These are phyloP conservation scores for Lasiurus cinereus DNA, from an alignment of 2,113 vertebrate species.

Conservation along the genomic window DNA sequence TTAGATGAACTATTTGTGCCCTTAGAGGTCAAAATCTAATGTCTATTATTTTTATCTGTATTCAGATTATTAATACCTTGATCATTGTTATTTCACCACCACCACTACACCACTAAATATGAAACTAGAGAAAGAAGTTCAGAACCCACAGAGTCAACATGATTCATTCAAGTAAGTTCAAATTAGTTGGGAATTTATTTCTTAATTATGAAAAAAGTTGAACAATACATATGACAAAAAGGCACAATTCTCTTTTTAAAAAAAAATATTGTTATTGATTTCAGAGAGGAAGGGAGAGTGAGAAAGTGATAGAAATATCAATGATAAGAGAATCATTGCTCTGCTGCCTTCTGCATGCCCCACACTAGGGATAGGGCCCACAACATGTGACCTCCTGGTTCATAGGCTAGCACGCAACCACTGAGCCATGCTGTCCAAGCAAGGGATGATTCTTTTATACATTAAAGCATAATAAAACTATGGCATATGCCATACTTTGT, in stretches of 20 bases:
- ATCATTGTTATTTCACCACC: neutral
- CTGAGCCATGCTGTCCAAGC: too few relatives aligned
- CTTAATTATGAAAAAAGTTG: neutral
- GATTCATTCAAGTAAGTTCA: neutral
- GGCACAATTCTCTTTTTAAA: neutral
- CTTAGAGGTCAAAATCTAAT: neutral
- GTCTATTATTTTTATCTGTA: neutral
- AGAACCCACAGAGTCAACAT: neutral
- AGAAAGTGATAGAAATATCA: too few relatives aligned
- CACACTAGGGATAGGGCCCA: too few relatives aligned
- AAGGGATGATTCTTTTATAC: neutral
- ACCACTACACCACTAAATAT: neutral
- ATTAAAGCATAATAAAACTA: neutral
- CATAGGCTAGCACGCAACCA: too few relatives aligned
- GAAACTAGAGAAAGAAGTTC: slow-evolving; percentile 27
- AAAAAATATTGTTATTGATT: too few relatives aligned
- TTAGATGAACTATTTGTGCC: neutral
- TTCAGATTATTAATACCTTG: neutral
- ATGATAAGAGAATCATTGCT: too few relatives aligned
- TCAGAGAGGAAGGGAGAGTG: too few relatives aligned
- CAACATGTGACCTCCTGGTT: too few relatives aligned
- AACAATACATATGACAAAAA: neutral
- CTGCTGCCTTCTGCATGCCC: too few relatives aligned
- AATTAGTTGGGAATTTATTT: neutral
- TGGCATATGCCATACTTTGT: neutral